Conservation (phyloP, 2,797 vertebrate genomes). For the Sebastolobus altivelis region DNA sequence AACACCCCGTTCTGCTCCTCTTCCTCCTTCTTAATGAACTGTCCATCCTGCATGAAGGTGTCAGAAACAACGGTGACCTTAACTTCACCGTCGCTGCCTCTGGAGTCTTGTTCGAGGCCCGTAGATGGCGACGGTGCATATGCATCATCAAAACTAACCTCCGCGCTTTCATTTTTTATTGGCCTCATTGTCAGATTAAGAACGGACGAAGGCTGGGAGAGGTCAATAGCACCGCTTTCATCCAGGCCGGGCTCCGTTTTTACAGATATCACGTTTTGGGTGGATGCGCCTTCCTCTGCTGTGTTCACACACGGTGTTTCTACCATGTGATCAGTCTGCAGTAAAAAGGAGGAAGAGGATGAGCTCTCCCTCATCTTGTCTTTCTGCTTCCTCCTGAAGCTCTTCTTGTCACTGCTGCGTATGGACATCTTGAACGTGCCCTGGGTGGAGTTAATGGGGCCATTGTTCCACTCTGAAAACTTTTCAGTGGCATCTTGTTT, state of each 20-base stretch:
- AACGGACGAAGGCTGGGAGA: constrained; percentile 69
- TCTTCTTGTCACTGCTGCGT: constrained; percentile 75
- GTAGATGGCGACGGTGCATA: constrained; percentile 33
- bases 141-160: constrained; percentile 42
- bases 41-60: constrained; percentile 53
- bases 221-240: constrained; percentile 69
- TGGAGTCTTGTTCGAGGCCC: constrained; percentile 27
- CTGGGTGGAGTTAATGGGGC: constrained; percentile 33
- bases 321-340: constrained; percentile 21
- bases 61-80: constrained; percentile 70
- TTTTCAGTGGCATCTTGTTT: constrained; percentile 43
- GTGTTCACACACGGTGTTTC: constrained; percentile 11
- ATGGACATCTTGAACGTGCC: constrained; percentile 64
- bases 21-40: constrained; percentile 53
- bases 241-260: constrained; percentile 74
- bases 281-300: constrained; percentile 1
- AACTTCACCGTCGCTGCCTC: constrained; percentile 49
- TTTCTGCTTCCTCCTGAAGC: constrained; percentile 62
- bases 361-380: constrained; percentile 33
- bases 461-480: constrained; percentile 33
- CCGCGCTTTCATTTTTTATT: constrained; percentile 70
- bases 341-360: constrained; percentile 12
- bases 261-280: constrained; percentile 38
- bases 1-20: constrained; percentile 43
- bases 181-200: constrained; percentile 56